These are phyloP conservation scores for Trichonephila clavata DNA, from an alignment of 1,140 invertebrate species.

Conservation along the genomic window DNA sequence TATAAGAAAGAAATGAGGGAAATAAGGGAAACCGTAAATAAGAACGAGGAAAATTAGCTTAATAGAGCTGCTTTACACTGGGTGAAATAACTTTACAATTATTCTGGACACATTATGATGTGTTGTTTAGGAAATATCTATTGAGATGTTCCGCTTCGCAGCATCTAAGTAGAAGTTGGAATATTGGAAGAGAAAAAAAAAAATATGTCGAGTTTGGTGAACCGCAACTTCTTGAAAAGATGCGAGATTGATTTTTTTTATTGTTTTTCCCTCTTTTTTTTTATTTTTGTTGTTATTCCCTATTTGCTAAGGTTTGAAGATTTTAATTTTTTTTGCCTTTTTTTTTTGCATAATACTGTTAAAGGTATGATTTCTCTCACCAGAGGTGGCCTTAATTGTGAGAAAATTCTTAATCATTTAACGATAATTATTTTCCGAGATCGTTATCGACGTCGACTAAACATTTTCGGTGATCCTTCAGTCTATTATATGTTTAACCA, in stretches of 20 bases:
- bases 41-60: slow-evolving; percentile 39
- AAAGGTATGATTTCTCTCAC: not conserved
- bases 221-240: slow-evolving; percentile 21
- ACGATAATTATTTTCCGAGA: too few relatives aligned
- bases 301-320: not conserved
- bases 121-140: slow-evolving; percentile 56
- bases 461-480: too few relatives aligned
- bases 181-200: not conserved
- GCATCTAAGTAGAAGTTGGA: not conserved
- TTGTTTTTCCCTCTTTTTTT: not conserved
- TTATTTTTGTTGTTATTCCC: not conserved
- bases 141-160: slow-evolving; percentile 9
- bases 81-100: slow-evolving; percentile 17
- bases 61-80: not conserved
- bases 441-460: too few relatives aligned
- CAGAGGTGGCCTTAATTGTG: not conserved
- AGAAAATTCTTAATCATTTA: not conserved
- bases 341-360: not conserved
- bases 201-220: slow-evolving; percentile 34
- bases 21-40: slow-evolving; percentile 34
- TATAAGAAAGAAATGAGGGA: not conserved
- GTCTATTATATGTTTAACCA: too few relatives aligned
- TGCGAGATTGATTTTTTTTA: not conserved
- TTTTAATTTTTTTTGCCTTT: not conserved
- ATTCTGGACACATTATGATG: slow-evolving; percentile 34